phyloP scores from a whole-genome alignment of 2,888 invertebrate genomes.

The Hofmannophila pseudospretella region DNA sequence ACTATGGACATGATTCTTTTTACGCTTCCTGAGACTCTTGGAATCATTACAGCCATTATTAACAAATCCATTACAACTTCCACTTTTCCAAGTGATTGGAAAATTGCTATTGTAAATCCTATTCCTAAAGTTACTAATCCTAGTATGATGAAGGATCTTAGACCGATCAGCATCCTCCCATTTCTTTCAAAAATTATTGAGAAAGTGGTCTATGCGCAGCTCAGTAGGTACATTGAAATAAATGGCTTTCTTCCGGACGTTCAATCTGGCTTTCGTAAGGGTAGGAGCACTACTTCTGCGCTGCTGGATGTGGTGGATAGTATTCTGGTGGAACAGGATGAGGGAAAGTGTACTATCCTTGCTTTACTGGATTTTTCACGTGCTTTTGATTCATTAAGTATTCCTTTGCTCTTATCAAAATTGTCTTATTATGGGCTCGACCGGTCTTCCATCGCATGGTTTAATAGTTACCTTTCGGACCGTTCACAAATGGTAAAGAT shows the following conservation, averaged over 20 bases:
- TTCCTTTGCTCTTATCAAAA: neutral
- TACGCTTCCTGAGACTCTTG: neutral
- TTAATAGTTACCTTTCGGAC: neutral
- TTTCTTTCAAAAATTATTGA: conserved; percentile 13
- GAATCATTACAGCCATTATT: conserved; percentile 1
- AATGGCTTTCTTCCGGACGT: conserved; percentile 4
- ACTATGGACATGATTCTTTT: neutral
- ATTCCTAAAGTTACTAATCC: conserved; percentile 2
- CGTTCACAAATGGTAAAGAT: neutral
- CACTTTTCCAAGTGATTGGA: neutral
- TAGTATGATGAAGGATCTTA: neutral
- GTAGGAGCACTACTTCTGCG: conserved; percentile 8
- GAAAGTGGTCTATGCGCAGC: conserved; percentile 10
- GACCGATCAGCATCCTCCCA: conserved; percentile 10
- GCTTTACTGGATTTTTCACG: conserved; percentile 6
- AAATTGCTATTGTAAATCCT: neutral
- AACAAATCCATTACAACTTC: neutral
- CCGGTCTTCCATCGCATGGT: neutral
- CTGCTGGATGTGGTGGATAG: conserved; percentile 8
- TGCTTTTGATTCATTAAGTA: conserved; percentile 3
- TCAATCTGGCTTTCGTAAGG: conserved; percentile 11
- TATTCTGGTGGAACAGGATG: conserved; percentile 3
- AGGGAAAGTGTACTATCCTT: conserved; percentile 1
- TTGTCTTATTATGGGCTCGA: neutral
- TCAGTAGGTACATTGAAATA: conserved; percentile 2